Evolutionary conservation across 1,140 invertebrate species (phyloP).

Genomic region (Cardiocondyla obscurior): DNA sequence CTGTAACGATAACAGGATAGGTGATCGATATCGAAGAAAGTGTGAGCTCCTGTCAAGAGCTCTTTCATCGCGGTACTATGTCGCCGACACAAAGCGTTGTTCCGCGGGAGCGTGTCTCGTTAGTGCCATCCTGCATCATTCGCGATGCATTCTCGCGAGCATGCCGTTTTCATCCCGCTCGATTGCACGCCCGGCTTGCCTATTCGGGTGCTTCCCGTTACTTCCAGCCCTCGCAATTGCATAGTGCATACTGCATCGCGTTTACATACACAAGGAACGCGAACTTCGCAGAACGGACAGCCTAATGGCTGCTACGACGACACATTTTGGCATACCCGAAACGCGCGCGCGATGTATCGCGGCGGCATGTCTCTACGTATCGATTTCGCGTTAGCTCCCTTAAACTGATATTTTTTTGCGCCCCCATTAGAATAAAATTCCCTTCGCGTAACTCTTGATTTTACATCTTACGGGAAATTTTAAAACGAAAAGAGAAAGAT

Average conservation of each 20-base stretch:
- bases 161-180: neutral
- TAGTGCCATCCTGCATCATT: slow-evolving; percentile 29
- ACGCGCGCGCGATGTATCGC: slow-evolving; percentile 17
- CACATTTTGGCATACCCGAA: slow-evolving; percentile 4
- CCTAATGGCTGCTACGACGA: slow-evolving; percentile 17
- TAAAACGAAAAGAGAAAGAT: neutral
- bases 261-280: neutral
- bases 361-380: neutral
- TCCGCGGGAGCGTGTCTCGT: slow-evolving; percentile 21
- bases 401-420: neutral
- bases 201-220: neutral
- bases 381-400: slow-evolving; percentile 32
- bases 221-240: neutral
- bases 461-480: neutral
- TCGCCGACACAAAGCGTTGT: neutral
- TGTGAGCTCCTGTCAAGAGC: neutral
- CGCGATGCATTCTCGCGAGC: neutral
- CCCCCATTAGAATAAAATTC: neutral
- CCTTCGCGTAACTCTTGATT: neutral
- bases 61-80: neutral
- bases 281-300: neutral
- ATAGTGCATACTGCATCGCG: slow-evolving; percentile 35
- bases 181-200: neutral
- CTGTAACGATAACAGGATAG: slow-evolving; percentile 1
- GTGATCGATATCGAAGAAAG: slow-evolving; percentile 2